phyloP scores from a whole-genome alignment of 2,113 vertebrate genomes.

The Muntiacus muntjak region DNA sequence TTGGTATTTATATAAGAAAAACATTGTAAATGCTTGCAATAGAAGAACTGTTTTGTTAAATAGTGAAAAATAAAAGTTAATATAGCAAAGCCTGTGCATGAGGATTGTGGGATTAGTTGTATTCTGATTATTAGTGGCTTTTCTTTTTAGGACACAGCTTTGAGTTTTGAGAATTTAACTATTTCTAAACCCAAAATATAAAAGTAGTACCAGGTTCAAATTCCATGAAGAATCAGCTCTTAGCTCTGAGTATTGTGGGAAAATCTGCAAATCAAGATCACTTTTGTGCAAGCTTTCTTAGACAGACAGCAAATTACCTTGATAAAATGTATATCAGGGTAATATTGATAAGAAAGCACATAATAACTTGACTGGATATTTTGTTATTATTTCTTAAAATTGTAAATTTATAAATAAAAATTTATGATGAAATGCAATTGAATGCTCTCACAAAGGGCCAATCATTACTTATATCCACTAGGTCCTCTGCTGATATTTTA shows the following conservation, averaged over 20 bases:
- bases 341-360: neutral
- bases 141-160: neutral
- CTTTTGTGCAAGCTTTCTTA: neutral
- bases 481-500: too few relatives aligned
- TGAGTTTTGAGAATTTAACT: neutral
- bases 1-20: neutral
- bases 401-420: neutral
- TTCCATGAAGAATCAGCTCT: neutral
- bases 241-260: neutral
- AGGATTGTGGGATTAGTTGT: neutral
- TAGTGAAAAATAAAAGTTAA: neutral
- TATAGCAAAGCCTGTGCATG: neutral
- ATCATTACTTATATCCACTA: neutral
- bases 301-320: neutral
- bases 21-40: neutral
- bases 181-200: neutral
- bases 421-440: neutral
- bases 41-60: neutral
- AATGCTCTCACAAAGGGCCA: neutral
- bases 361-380: neutral
- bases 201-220: neutral
- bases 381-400: neutral
- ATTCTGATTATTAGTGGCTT: neutral
- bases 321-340: neutral
- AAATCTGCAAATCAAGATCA: neutral